phyloP scores from a whole-genome alignment of 1,140 invertebrate species.

The Manduca sexta region DNA sequence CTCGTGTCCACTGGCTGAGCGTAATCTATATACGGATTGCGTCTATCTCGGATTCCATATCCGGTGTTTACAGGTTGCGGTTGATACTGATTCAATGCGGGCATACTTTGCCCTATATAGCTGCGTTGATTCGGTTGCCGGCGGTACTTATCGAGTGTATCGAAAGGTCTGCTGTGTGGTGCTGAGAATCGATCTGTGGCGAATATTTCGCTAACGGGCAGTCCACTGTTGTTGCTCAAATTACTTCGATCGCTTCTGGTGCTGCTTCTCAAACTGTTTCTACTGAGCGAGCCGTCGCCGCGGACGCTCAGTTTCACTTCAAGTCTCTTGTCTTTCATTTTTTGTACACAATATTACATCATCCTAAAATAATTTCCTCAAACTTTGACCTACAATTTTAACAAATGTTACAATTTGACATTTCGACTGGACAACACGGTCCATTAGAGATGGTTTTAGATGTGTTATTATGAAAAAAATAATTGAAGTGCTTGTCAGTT shows the following conservation, averaged over 20 bases:
- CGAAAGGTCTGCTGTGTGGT: slow-evolving; percentile 53
- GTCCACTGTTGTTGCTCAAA: slow-evolving; percentile 36
- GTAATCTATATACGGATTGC: slow-evolving; percentile 44
- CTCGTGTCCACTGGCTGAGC: slow-evolving; percentile 10
- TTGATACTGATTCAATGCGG: slow-evolving; percentile 49
- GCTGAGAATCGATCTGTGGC: slow-evolving; percentile 50
- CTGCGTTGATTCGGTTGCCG: slow-evolving; percentile 43
- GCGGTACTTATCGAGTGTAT: slow-evolving; percentile 54
- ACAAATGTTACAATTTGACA: neutral
- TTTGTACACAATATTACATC: slow-evolving; percentile 7
- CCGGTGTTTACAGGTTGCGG: slow-evolving; percentile 23
- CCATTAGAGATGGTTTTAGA: neutral
- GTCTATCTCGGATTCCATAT: slow-evolving; percentile 26
- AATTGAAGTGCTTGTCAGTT: slow-evolving; percentile 3
- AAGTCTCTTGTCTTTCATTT: slow-evolving; percentile 65
- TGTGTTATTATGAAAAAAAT: slow-evolving; percentile 24
- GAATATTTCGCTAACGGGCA: slow-evolving; percentile 60
- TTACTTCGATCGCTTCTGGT: slow-evolving; percentile 57
- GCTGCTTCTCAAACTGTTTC: slow-evolving; percentile 52
- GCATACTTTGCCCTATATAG: slow-evolving; percentile 58
- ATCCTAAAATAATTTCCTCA: neutral
- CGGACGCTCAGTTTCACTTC: slow-evolving; percentile 63
- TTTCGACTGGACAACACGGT: neutral
- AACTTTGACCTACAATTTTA: neutral
- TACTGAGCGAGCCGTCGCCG: slow-evolving; percentile 55